Base-by-base conservation (phyloP, 1,140 invertebrate genomes). In the Cepaea nemoralis region DNA sequence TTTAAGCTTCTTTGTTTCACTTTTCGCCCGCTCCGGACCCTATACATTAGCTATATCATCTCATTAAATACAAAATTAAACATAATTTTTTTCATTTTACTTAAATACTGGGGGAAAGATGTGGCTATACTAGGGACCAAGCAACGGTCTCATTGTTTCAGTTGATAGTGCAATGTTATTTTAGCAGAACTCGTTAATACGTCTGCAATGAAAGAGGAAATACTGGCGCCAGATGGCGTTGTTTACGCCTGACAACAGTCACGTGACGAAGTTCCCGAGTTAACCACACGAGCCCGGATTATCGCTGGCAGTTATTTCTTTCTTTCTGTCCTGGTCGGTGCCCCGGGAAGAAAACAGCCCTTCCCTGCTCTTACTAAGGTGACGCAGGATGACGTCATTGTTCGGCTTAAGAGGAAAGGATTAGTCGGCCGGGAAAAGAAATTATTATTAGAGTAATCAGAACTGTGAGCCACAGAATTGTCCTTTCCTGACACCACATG, bases 381-480 rank as follows among this genome's bases (percentile, higher is more conserved):
- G 55, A n/a, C 12, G 55, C 55, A 59, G 55, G 22, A 24, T 59
- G 55, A 59, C 55, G 55, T 59, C 8, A 59, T 59, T 12, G 8
- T 59, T 59, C 55, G 55, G 55, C 55, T 59, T 59, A 27, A 33
- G 42, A 31, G 1, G 42, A 42, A 10, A 12, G 75, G 50, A 55
- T 37, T 50, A 27, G 16, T 63, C 35, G 16, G 10, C 48, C 45
- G 24, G 3, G 24, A 24, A 27, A 48, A 50, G 55, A 59, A 77
- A 59, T 69, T 63, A 22, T 31, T 40, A 39, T 77, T 74, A 71
- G 42, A 66, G 55, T 73, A 77, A 45, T 74, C 73, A 73, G 48
- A 80, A 67, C 14, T 73, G 40, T 73, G 40, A 31, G 27, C 48
- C 48, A 37, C 48, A 74, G 6, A 67, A 0, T 82, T 63, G 37